Evolutionary conservation across 2,797 vertebrate genomes (phyloP).

Genomic region (Vireo griseus): DNA sequence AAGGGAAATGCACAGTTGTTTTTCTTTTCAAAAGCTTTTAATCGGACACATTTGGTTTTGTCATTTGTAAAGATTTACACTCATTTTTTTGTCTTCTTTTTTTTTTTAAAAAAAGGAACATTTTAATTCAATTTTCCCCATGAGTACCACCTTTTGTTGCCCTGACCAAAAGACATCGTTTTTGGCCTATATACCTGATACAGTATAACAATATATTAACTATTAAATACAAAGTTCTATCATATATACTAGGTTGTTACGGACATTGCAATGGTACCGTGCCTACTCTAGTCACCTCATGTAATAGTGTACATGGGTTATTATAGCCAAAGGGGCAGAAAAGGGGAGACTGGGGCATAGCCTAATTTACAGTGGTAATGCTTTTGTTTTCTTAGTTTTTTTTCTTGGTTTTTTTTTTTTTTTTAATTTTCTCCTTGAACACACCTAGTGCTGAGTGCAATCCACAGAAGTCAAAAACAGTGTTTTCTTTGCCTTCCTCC

Average conservation of each 20-base stretch:
- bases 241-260: constrained; percentile 67
- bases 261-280: constrained; percentile 64
- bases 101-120: constrained; percentile 25
- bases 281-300: constrained; percentile 66
- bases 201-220: constrained; percentile 67
- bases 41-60: constrained; percentile 69
- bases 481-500: constrained; percentile 31
- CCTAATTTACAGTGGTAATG: constrained; percentile 53
- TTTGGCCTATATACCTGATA: constrained; percentile 59
- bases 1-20: background rate
- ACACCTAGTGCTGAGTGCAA: constrained; percentile 58
- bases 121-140: constrained; percentile 33
- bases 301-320: constrained; percentile 61
- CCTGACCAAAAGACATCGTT: constrained; percentile 43
- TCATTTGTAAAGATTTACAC: constrained; percentile 64
- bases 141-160: constrained; percentile 58
- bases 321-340: constrained; percentile 56
- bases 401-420: background rate
- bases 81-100: background rate
- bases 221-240: constrained; percentile 72
- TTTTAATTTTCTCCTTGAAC: background rate
- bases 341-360: constrained; percentile 48
- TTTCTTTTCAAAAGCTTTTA: constrained; percentile 68
- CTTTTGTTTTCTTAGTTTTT: background rate
- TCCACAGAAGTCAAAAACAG: constrained; percentile 62